These are phyloP conservation scores for Cryptocephalus moraei DNA, from an alignment of 2,888 invertebrate genomes.

Conservation along the genomic window DNA sequence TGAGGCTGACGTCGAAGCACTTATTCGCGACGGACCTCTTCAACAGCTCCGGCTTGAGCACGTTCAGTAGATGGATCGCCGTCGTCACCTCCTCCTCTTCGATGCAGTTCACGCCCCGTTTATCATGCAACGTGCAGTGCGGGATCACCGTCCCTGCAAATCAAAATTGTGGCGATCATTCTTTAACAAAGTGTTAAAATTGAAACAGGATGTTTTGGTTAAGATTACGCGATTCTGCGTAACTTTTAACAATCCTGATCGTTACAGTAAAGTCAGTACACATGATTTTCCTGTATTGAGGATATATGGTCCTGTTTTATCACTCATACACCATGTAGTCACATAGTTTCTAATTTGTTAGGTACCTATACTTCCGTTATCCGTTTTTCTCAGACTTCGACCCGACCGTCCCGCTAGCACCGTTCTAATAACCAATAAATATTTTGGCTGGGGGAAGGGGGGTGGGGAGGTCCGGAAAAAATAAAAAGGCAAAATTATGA, in stretches of 20 bases:
- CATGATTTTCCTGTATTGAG: no score
- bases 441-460: conserved; percentile 23
- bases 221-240: no score
- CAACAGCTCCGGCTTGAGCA: conserved; percentile 54
- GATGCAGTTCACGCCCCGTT: conserved; percentile 55
- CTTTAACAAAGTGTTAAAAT: no score
- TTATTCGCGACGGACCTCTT: conserved; percentile 46
- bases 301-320: no score
- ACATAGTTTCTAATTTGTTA: no score
- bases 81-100: conserved; percentile 49
- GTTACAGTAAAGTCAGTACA: no score
- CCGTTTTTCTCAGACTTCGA: no score
- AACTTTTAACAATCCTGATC: no score
- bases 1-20: conserved; percentile 43
- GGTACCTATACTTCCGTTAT: no score
- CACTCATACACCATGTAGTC: no score
- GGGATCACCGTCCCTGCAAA: conserved; percentile 39
- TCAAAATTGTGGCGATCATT: background rate
- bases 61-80: conserved; percentile 53
- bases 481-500: conserved; percentile 23
- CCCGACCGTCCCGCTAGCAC: no score
- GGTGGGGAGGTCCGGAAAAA: conserved; percentile 7
- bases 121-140: conserved; percentile 45
- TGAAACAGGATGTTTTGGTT: background rate
- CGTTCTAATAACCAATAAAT: conserved; percentile 29